Percentiles rank a stretch among this genome's conserved stretches.
These are phyloP conservation scores for Prostheceraeus crozeri DNA, from an alignment of 2,888 invertebrate genomes.

Conservation along the genomic window DNA sequence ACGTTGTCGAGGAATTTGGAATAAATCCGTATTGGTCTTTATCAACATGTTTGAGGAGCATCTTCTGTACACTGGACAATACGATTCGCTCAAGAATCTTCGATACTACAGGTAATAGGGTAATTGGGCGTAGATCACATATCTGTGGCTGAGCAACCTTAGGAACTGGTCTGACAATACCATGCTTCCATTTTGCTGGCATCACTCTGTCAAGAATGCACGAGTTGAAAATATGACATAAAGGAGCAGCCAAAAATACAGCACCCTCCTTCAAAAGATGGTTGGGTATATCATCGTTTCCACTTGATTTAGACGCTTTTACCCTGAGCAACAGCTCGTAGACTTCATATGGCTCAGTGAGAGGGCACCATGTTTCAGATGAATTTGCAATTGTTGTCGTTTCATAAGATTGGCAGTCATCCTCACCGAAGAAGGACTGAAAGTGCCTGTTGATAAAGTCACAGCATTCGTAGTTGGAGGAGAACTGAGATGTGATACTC, in stretches of 20 bases:
- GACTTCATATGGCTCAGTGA: slow-evolving; percentile 14
- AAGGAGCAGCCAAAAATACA: slow-evolving; percentile 5
- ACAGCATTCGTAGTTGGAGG: not conserved
- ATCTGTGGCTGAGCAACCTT: slow-evolving; percentile 1
- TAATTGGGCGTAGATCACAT: slow-evolving; percentile 5
- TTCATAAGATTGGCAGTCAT: no score
- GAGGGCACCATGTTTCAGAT: slow-evolving; percentile 12
- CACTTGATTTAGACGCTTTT: slow-evolving; percentile 16
- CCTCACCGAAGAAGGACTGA: not conserved
- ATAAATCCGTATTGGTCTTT: slow-evolving; percentile 11
- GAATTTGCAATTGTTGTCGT: no score
- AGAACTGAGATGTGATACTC: not conserved
- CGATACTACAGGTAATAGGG: slow-evolving; percentile 3
- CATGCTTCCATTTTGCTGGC: slow-evolving; percentile 17
- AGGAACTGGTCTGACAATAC: slow-evolving; percentile 7
- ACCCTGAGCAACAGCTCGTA: not conserved
- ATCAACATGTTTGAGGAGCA: slow-evolving; percentile 20
- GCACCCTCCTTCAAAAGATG: slow-evolving; percentile 20
- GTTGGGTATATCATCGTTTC: slow-evolving; percentile 11
- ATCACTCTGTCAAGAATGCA: slow-evolving; percentile 7
- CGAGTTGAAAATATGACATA: slow-evolving; percentile 21
- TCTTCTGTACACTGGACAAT: slow-evolving; percentile 1
- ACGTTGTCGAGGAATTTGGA: slow-evolving; percentile 9
- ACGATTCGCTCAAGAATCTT: slow-evolving; percentile 15
- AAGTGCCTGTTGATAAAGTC: slow-evolving; percentile 13